phyloP scores from a whole-genome alignment of 2,797 vertebrate species.

The Notolepis coatsorum region DNA sequence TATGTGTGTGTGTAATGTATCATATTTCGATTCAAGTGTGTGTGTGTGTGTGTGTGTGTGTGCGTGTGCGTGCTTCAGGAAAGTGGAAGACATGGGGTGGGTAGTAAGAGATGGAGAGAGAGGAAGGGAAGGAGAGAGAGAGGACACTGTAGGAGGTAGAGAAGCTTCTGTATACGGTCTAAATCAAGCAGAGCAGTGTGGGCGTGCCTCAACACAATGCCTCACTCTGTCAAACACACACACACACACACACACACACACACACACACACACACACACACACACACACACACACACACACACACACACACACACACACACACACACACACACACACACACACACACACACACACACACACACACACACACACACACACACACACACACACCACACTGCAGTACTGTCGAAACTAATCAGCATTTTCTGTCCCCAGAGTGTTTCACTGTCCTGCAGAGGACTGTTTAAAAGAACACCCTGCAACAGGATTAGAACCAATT shows the following conservation, averaged over 20 bases:
- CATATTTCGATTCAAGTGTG: background rate
- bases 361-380: background rate
- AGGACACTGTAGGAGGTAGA: conserved; percentile 60
- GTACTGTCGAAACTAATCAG: background rate
- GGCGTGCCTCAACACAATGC: conserved; percentile 61
- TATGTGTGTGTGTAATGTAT: background rate
- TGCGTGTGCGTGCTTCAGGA: background rate
- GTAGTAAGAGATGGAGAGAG: conserved; percentile 29
- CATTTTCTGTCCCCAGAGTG: conserved; percentile 7
- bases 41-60: background rate
- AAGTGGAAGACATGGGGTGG: background rate
- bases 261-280: background rate
- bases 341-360: conserved; percentile 2
- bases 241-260: background rate
- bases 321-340: background rate
- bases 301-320: conserved; percentile 19
- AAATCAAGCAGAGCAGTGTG: conserved; percentile 58
- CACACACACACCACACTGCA: conserved; percentile 38
- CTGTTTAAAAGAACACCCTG: background rate
- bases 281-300: conserved; percentile 16
- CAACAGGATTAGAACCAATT: conserved; percentile 22
- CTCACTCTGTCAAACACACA: conserved; percentile 65
- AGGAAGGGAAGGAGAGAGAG: conserved; percentile 40
- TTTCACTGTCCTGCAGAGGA: conserved; percentile 29
- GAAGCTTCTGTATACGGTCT: conserved; percentile 65